These are phyloP conservation scores for Neomonachus schauinslandi DNA, from an alignment of 2,113 vertebrate species.

Conservation along the genomic window DNA sequence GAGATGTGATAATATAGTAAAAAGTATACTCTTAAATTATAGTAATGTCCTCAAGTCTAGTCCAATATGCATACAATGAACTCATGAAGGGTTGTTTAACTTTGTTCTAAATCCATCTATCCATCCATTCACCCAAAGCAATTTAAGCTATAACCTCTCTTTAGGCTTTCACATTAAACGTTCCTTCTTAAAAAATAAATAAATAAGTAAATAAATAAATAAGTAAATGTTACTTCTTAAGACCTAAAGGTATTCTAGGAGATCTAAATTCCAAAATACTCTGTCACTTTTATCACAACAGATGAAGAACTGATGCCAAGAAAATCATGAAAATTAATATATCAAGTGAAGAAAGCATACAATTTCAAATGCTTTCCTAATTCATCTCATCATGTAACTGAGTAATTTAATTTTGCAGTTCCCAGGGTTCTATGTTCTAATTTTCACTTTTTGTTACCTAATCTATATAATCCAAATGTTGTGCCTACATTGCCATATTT, in stretches of 20 bases:
- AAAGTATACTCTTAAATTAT: neutral
- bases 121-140: neutral
- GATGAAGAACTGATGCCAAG: neutral
- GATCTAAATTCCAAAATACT: neutral
- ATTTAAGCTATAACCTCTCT: neutral
- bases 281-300: neutral
- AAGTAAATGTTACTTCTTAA: neutral
- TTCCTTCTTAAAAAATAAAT: neutral
- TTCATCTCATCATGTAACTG: neutral
- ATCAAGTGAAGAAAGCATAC: neutral
- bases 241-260: neutral
- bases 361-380: slow-evolving; percentile 23
- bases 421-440: neutral
- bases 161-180: neutral
- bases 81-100: neutral
- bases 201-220: too few relatives aligned
- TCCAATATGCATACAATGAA: neutral
- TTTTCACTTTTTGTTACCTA: slow-evolving; percentile 60
- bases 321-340: slow-evolving; percentile 14
- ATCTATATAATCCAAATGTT: slow-evolving; percentile 47
- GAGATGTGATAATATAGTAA: neutral
- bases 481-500: slow-evolving; percentile 16
- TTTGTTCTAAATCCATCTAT: neutral
- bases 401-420: neutral
- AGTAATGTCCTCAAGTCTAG: neutral